Percentiles rank a stretch among this genome's conserved stretches.
Evolutionary conservation across 2,888 invertebrate species (phyloP).

Genomic region (Cancer borealis): DNA sequence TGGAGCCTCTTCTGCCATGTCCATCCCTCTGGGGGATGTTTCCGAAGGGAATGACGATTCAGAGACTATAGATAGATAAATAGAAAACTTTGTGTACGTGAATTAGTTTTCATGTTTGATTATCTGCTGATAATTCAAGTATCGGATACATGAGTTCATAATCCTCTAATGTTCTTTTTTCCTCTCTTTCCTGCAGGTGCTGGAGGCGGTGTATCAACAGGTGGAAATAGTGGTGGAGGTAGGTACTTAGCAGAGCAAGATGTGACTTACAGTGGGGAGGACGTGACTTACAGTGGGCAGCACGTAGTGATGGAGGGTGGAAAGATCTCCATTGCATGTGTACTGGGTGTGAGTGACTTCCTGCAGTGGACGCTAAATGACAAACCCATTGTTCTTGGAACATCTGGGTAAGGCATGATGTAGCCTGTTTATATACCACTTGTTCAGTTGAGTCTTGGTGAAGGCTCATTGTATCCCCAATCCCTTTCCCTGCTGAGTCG

Average conservation of each 20-base stretch:
- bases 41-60: too few relatives aligned
- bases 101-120: neutral
- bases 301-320: constrained; percentile 67
- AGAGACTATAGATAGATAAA: neutral
- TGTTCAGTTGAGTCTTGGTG: neutral
- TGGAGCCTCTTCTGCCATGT: too few relatives aligned
- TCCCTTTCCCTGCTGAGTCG: neutral
- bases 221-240: constrained; percentile 51
- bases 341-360: constrained; percentile 50
- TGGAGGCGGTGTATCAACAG: constrained; percentile 45
- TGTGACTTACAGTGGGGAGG: constrained; percentile 15
- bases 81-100: neutral
- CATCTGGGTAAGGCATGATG: constrained; percentile 61
- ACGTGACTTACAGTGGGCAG: constrained; percentile 56
- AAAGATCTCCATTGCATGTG: constrained; percentile 64
- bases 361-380: constrained; percentile 69
- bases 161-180: neutral
- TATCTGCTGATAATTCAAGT: neutral
- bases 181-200: constrained; percentile 56
- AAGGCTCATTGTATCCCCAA: neutral
- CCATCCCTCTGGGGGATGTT: too few relatives aligned
- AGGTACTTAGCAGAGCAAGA: constrained; percentile 55
- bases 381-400: constrained; percentile 58
- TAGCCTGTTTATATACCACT: neutral
- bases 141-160: neutral